Evolutionary conservation across 2,888 invertebrate genomes (phyloP).

Genomic region (Mythimna loreyi): DNA sequence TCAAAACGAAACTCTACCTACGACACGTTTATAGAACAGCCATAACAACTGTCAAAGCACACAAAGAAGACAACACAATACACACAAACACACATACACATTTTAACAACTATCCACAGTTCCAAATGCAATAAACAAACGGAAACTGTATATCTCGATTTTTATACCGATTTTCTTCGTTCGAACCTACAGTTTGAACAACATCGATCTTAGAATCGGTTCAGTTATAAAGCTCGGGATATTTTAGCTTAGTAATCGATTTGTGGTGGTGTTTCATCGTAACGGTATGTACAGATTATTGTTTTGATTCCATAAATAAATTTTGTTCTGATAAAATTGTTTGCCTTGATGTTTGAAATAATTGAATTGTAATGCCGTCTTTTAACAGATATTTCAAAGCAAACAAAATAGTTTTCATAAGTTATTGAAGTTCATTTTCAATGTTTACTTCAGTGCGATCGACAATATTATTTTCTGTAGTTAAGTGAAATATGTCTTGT

Average conservation of each 20-base stretch:
- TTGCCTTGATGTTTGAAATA: conserved; percentile 26
- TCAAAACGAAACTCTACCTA: conserved; percentile 35
- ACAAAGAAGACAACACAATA: conserved; percentile 53
- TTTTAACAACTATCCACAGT: conserved; percentile 72
- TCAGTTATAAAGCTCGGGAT: conserved; percentile 54
- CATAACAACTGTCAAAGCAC: conserved; percentile 60
- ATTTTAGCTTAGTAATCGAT: conserved; percentile 55
- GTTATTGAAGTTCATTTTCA: neutral
- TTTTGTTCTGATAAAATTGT: conserved; percentile 28
- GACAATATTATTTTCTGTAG: neutral
- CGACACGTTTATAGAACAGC: conserved; percentile 60
- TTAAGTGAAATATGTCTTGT: neutral
- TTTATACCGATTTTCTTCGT: conserved; percentile 74
- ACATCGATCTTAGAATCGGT: conserved; percentile 67
- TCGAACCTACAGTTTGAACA: conserved; percentile 65
- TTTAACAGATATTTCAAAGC: conserved; percentile 5
- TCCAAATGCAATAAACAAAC: conserved; percentile 83
- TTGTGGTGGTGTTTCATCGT: conserved; percentile 43
- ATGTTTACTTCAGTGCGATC: neutral
- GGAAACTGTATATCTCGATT: conserved; percentile 78
- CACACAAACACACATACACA: conserved; percentile 63
- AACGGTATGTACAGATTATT: conserved; percentile 46
- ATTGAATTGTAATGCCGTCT: neutral
- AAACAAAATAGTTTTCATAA: neutral
- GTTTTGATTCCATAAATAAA: conserved; percentile 40